phyloP scores from a whole-genome alignment of 2,797 vertebrate species.

The Chanos chanos region DNA sequence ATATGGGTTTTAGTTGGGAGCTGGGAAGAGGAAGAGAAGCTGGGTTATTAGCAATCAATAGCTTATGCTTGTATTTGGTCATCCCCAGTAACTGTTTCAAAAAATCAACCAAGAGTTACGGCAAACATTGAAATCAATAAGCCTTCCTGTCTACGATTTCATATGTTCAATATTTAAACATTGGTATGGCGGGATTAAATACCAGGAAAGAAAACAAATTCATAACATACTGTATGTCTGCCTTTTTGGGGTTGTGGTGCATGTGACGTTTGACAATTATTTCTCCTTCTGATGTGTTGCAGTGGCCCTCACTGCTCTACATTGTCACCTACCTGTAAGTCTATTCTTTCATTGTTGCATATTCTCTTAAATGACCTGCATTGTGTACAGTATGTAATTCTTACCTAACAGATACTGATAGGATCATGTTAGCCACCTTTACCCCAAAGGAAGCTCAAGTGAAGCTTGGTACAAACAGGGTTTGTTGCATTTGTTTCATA shows the following conservation, averaged over 20 bases:
- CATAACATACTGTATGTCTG: slow-evolving; percentile 59
- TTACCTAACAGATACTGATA: slow-evolving; percentile 68
- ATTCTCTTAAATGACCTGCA: slow-evolving; percentile 72
- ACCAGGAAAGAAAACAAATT: slow-evolving; percentile 47
- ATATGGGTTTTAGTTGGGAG: slow-evolving; percentile 60
- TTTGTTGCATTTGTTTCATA: slow-evolving; percentile 82
- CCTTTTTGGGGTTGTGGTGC: slow-evolving; percentile 74
- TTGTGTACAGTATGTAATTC: slow-evolving; percentile 74
- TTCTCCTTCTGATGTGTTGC: slow-evolving; percentile 60
- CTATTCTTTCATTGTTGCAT: slow-evolving; percentile 73
- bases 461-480: slow-evolving; percentile 72
- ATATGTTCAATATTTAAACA: slow-evolving; percentile 57
- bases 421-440: slow-evolving; percentile 68
- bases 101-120: slow-evolving; percentile 48
- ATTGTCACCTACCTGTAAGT: slow-evolving; percentile 62
- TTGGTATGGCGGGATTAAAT: slow-evolving; percentile 56
- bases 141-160: slow-evolving; percentile 56
- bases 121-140: slow-evolving; percentile 28
- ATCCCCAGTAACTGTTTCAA: slow-evolving; percentile 55
- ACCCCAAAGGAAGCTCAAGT: slow-evolving; percentile 49
- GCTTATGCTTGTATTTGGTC: slow-evolving; percentile 63
- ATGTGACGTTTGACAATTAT: slow-evolving; percentile 71
- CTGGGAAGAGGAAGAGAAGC: slow-evolving; percentile 24
- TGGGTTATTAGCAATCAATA: slow-evolving; percentile 29
- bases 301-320: slow-evolving; percentile 29